Base-by-base conservation (phyloP, 1,140 invertebrate species). In the Babylonia areolata region DNA sequence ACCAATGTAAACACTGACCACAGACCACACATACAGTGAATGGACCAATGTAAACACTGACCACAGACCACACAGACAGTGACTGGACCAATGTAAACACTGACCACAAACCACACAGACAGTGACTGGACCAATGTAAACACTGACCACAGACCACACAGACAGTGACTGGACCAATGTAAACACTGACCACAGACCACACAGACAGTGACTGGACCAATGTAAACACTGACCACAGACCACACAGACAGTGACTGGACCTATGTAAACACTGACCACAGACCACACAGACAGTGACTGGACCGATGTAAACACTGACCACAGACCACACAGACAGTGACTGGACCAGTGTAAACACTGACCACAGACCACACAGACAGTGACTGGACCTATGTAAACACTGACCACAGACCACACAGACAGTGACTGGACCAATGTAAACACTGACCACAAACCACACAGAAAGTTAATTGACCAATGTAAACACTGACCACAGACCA, bases 181-280 rank as follows among this genome's bases (percentile, higher is more conserved):
- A 73, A 3, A 73, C 71, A 73, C 71, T 35, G 6, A 73, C 71
- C 15, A 64, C 71, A 37, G 6, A 35, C 71, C n/a, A 35, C 31
- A 35, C 35, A 73, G 5, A 73, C 71, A 73, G 20, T 35, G 3
- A 73, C 71, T 3, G 5, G 11, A 64, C 9, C 5, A 6, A 37
- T 37, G 1, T 15, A 73, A 5, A 33, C 3, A 5, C 11, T 33
- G 31, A 15, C 11, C 69, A 73, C 9, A 73, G 31, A 73, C 12
- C 31, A 73, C 71, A 73, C 71, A 73, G 31, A 73, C 71, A 73
- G 31, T 20, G 12, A 35, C 31, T 35, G 28, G 15, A 64, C 11
- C 12, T 42, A 81, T 33, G 46, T 28, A 33, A 17, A 46, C 51
- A 46, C 92, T 95, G 92, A 85, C 83, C 33, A 84, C 78, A 85